Evolutionary conservation across 2,888 invertebrate species (phyloP).

Genomic region (Dynastes hyllus): DNA sequence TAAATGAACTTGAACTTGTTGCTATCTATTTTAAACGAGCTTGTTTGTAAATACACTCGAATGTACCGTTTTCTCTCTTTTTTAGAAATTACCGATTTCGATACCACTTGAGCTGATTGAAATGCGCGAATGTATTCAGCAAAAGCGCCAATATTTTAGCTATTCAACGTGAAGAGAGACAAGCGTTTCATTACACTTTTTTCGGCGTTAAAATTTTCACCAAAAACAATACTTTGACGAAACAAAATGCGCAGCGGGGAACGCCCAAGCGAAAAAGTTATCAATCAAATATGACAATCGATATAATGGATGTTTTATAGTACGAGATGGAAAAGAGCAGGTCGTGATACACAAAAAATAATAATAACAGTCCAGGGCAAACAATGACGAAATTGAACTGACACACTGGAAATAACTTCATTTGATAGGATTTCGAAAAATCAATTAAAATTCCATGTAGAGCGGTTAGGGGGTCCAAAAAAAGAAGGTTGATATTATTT

Average conservation of each 20-base stretch:
- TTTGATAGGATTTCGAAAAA: conserved; percentile 40
- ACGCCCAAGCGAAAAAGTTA: conserved; percentile 29
- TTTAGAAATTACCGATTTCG: too few relatives aligned
- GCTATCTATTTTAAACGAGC: too few relatives aligned
- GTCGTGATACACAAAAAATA: conserved; percentile 19
- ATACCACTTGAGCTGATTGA: background rate
- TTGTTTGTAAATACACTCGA: too few relatives aligned
- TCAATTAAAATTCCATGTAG: conserved; percentile 42
- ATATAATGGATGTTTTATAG: conserved; percentile 44
- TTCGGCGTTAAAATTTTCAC: conserved; percentile 19
- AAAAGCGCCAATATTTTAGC: background rate
- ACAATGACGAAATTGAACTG: conserved; percentile 31
- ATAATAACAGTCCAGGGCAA: conserved; percentile 37
- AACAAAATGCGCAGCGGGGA: conserved; percentile 31
- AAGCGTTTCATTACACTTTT: background rate
- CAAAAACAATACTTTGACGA: conserved; percentile 21
- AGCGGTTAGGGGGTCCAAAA: background rate
- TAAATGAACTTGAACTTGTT: too few relatives aligned
- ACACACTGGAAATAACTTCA: conserved; percentile 37
- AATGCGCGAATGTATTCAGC: background rate
- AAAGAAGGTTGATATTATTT: background rate
- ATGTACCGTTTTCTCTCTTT: too few relatives aligned
- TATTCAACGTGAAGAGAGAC: background rate
- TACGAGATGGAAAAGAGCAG: conserved; percentile 33
- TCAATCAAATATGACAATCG: conserved; percentile 43